Evolutionary conservation across 2,113 vertebrate species (phyloP).

Genomic region (Blennius ocellaris): DNA sequence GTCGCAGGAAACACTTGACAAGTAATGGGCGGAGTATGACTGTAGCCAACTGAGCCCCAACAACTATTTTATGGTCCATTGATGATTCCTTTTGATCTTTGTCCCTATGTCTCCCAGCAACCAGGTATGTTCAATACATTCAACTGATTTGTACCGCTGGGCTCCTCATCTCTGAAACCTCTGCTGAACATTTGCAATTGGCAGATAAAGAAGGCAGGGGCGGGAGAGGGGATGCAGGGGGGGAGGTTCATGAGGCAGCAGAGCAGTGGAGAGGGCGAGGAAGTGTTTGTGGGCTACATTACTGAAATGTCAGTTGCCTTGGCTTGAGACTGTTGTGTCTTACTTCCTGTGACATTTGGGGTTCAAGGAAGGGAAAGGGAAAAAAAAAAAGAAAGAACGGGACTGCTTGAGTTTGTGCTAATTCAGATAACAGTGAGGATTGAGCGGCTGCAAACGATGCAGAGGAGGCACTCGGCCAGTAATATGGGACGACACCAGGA

Average conservation of each 20-base stretch:
- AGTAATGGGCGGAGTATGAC: slow-evolving; percentile 52
- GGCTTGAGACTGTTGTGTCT: slow-evolving; percentile 20
- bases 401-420: slow-evolving; percentile 15
- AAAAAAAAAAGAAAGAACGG: background rate
- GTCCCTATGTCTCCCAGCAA: slow-evolving; percentile 69
- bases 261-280: slow-evolving; percentile 36
- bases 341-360: slow-evolving; percentile 26
- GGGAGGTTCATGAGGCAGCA: slow-evolving; percentile 53
- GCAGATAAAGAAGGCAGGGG: slow-evolving; percentile 62
- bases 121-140: slow-evolving; percentile 66
- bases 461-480: slow-evolving; percentile 70
- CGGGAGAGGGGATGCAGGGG: slow-evolving; percentile 49
- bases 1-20: slow-evolving; percentile 67
- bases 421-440: slow-evolving; percentile 21
- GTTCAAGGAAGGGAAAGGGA: slow-evolving; percentile 6
- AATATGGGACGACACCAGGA: slow-evolving; percentile 68
- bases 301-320: slow-evolving; percentile 52
- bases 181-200: slow-evolving; percentile 57
- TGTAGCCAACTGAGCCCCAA: slow-evolving; percentile 50
- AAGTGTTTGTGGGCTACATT: slow-evolving; percentile 32
- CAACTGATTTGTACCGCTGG: slow-evolving; percentile 43
- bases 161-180: slow-evolving; percentile 36
- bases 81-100: slow-evolving; percentile 75
- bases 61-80: slow-evolving; percentile 69
- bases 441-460: slow-evolving; percentile 59